phyloP scores from a whole-genome alignment of 1,140 invertebrate species.

The Acromyrmex echinatior region DNA sequence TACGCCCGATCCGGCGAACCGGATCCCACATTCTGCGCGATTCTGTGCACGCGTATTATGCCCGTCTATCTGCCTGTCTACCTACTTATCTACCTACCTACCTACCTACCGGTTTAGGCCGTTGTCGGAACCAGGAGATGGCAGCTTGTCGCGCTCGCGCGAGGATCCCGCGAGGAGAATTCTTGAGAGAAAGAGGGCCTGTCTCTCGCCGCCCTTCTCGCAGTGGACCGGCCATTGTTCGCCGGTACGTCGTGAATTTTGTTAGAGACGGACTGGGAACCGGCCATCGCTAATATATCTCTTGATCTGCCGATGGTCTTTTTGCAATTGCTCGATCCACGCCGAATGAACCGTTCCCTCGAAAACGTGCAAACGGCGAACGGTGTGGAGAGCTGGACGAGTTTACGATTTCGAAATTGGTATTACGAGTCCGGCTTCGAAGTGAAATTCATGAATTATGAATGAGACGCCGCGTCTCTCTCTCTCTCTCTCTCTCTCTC shows the following conservation, averaged over 20 bases:
- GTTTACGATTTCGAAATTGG: conserved; percentile 36
- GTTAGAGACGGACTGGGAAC: conserved; percentile 53
- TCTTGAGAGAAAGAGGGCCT: background rate
- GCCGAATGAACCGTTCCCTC: background rate
- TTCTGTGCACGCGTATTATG: conserved; percentile 32
- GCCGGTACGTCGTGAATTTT: conserved; percentile 67
- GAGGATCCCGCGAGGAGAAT: conserved; percentile 10
- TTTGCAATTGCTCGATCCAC: conserved; percentile 22
- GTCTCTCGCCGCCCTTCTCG: background rate
- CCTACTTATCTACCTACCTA: conserved; percentile 20
- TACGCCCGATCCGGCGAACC: conserved; percentile 76
- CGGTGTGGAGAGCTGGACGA: background rate
- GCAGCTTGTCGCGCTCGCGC: background rate
- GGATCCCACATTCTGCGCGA: conserved; percentile 70
- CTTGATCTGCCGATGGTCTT: conserved; percentile 59
- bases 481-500: background rate
- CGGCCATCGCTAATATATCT: conserved; percentile 59
- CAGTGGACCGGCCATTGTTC: conserved; percentile 28
- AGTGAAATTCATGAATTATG: conserved; percentile 39
- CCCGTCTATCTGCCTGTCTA: background rate
- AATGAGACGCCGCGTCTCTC: conserved; percentile 18
- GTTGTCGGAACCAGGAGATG: conserved; percentile 40
- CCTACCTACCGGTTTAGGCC: conserved; percentile 39
- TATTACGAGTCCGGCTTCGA: background rate
- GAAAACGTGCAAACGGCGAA: background rate